These are phyloP conservation scores for Cataglyphis hispanica DNA, from an alignment of 1,140 invertebrate genomes.

Conservation along the genomic window DNA sequence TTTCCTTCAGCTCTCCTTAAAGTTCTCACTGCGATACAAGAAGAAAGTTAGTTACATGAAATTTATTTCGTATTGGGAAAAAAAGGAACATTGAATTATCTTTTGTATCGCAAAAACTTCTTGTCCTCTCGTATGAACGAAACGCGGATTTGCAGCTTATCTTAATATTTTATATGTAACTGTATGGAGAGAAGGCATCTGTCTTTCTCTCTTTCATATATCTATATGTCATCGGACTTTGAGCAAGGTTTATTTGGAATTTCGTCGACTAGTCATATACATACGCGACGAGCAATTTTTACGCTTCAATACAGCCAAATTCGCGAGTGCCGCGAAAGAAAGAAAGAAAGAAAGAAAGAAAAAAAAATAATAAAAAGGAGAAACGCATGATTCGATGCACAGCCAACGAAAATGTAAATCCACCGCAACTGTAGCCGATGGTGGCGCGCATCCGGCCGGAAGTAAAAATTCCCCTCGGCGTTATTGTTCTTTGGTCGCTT, in stretches of 20 bases:
- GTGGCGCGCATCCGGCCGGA: conserved; percentile 43
- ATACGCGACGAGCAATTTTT: conserved; percentile 32
- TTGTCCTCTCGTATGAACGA: conserved; percentile 9
- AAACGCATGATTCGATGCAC: conserved; percentile 64
- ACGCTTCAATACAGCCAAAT: conserved; percentile 54
- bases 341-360: neutral
- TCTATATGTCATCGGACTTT: conserved; percentile 44
- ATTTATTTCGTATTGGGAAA: too few relatives aligned
- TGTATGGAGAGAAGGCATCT: neutral
- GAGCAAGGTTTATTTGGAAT: conserved; percentile 44
- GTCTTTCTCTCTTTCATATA: conserved; percentile 17
- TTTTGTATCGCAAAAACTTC: conserved; percentile 2
- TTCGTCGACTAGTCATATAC: conserved; percentile 24
- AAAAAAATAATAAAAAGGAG: neutral
- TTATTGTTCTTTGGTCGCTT: conserved; percentile 56
- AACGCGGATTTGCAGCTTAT: conserved; percentile 6
- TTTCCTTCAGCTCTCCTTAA: conserved; percentile 51
- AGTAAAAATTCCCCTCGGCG: conserved; percentile 55
- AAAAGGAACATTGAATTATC: too few relatives aligned
- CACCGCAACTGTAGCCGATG: conserved; percentile 34
- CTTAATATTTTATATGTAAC: conserved; percentile 49
- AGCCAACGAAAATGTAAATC: conserved; percentile 73
- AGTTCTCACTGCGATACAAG: neutral
- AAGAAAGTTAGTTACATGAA: neutral
- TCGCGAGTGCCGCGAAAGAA: conserved; percentile 30